Base-by-base conservation (phyloP, 2,797 vertebrate genomes). In the Denticeps clupeoides region DNA sequence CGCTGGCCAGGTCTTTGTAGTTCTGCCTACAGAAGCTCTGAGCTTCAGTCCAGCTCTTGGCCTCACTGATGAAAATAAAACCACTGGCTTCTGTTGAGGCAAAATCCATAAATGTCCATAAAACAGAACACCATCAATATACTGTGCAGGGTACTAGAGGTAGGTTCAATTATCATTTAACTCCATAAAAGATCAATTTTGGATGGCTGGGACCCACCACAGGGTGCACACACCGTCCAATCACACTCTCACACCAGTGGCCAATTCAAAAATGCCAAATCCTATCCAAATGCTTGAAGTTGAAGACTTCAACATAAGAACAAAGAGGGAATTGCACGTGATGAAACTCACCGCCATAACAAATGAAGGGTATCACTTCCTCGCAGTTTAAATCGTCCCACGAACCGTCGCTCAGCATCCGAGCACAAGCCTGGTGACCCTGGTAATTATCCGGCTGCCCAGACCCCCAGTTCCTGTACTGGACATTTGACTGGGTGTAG, bases 391-490 rank as follows among this genome's bases (percentile, higher is more conserved):
- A 0, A 15, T 56, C 47, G 1, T 1, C 1, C 53, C 53, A 56
- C 1, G 0, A 0, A 1, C 8, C 1, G 1, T 0, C 1, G 1
- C 0, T 1, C 1, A 10, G 1, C 2, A 32, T 0, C 9, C 13
- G 38, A 0, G 0, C 53, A 15, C 53, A 56, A 6, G 33, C 41
- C 15, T 49, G 32, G 0, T 1, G 0, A 3, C 41, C 44, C 2
- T 10, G 7, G 3, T 0, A 1, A 3, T 1, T 27, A 41, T 50
- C 1, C 1, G 47, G 41, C 9, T 45, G 15, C 3, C 0, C 0
- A 4, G 1, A 12, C 0, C 4, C 6, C 53, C 53, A 56, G 0
- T 7, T 26, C 2, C n/a, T n/a, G n/a, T n/a, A n/a, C n/a, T n/a
- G n/a, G n/a, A n/a, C n/a, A n/a, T n/a, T n/a, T n/a, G 0, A 1